Evolutionary conservation across 1,140 invertebrate species (phyloP), one percentile per base, ranked within the genome.

Genomic region (Drosophila bipectinata): DNA sequence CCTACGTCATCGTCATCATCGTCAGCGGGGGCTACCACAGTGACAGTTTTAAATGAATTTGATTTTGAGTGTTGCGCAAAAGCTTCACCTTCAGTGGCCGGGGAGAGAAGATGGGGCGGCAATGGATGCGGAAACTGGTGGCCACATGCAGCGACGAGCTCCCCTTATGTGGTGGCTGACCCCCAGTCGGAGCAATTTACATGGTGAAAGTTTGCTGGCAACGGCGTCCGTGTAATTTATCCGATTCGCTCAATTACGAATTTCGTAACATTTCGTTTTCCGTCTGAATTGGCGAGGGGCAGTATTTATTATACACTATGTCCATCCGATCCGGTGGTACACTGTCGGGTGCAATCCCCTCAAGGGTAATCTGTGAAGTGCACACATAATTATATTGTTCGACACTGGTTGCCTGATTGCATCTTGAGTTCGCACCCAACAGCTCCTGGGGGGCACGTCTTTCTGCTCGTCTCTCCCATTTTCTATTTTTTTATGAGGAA

Each of bases 41-140:
- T 45, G 54, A 8, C 54, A 45, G 75, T 51, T 55, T 78, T 82
- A 78, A 82, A 83, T 85, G 66, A 64, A 73, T 85, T 77, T 81
- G 78, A 85, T 74, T 84, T 79, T 41, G 51, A 72, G 66, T 52
- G 62, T 74, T 85, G 72, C 81, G 80, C 66, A 84, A 80, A 85
- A 85, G 67, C 69, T 68, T 67, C 52, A 72, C 67, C 78, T 73
- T 69, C 63, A 39, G 21, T 18, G 59, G 66, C 26, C 10, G 60
- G n/a, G 45, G 28, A 9, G 51, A 18, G 41, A 44, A 18, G n/a
- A 14, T 44, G 15, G 59, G 53, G 49, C 72, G 49, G 37, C 21
- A 39, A 10, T 60, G 55, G 14, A 44, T 39, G 47, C 39, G 30
- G 30, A 39, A 12, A 32, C 10, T 53, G n/a, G 26, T 44, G 14